Percentiles rank a stretch among this genome's conserved stretches.
phyloP scores from a whole-genome alignment of 1,140 invertebrate species.

The Drosophila willistoni region DNA sequence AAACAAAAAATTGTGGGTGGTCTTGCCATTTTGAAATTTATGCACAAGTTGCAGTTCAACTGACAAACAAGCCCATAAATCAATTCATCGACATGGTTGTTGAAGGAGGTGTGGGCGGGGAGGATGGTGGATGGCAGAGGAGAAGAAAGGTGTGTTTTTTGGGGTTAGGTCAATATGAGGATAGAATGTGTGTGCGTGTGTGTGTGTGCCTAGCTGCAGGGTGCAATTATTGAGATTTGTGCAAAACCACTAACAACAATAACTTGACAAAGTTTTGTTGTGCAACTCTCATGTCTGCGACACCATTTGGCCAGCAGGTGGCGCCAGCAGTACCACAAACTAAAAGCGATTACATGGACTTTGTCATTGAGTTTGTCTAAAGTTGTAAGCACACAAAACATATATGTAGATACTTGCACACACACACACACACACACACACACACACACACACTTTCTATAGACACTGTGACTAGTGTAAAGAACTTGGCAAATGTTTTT shows the following conservation, averaged over 20 bases:
- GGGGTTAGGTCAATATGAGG: too few species aligned
- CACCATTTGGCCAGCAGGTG: slow-evolving; percentile 36
- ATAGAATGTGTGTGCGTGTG: slow-evolving; percentile 11
- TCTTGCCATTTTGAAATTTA: slow-evolving; percentile 64
- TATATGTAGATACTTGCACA: not conserved
- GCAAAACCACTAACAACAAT: slow-evolving; percentile 48
- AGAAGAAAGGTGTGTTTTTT: too few species aligned
- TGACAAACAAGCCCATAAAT: slow-evolving; percentile 77
- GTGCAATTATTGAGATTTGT: slow-evolving; percentile 72
- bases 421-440: too few species aligned
- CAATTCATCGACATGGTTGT: slow-evolving; percentile 68
- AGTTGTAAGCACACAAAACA: slow-evolving; percentile 4
- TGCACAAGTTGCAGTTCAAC: slow-evolving; percentile 76
- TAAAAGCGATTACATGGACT: slow-evolving; percentile 16
- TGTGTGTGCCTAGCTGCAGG: slow-evolving; percentile 43
- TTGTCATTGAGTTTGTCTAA: slow-evolving; percentile 12
- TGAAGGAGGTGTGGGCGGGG: not conserved
- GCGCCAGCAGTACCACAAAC: slow-evolving; percentile 28
- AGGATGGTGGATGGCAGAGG: too few species aligned
- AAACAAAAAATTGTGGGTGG: slow-evolving; percentile 21
- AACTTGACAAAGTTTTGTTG: slow-evolving; percentile 45
- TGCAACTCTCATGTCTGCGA: slow-evolving; percentile 19
- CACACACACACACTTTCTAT: too few species aligned
- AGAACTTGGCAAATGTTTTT: too few species aligned
- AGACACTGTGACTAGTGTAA: too few species aligned